These are phyloP conservation scores for Podilymbus podiceps DNA, from an alignment of 2,113 vertebrate species.

Conservation along the genomic window DNA sequence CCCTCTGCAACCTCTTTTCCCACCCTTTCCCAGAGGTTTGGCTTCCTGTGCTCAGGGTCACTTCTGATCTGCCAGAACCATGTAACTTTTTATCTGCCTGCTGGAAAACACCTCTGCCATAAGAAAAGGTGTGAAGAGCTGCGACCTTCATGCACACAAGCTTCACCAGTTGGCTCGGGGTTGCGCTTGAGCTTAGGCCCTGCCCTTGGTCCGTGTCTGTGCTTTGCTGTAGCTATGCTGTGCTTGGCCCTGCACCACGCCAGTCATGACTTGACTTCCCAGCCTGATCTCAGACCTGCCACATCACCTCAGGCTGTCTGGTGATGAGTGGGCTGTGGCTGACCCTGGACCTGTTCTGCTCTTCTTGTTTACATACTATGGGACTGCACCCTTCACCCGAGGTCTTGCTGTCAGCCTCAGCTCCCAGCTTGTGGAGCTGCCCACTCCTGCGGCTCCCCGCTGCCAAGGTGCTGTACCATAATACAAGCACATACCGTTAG, in stretches of 20 bases:
- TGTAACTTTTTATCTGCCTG: background rate
- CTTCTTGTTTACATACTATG: background rate
- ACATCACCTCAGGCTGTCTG: background rate
- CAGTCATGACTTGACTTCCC: background rate
- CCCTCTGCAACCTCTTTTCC: background rate
- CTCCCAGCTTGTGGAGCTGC: background rate
- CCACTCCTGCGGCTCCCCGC: background rate
- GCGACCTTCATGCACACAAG: background rate
- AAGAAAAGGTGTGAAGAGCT: background rate
- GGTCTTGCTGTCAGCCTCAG: background rate
- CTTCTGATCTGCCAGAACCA: background rate
- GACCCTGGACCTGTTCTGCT: background rate
- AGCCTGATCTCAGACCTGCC: background rate
- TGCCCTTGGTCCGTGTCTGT: background rate
- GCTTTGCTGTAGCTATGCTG: background rate
- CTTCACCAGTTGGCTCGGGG: accelerated
- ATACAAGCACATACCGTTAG: background rate
- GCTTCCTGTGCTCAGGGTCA: background rate
- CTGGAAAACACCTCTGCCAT: background rate
- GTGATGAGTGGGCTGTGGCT: background rate
- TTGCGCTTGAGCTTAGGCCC: background rate
- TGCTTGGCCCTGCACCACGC: background rate
- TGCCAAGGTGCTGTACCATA: background rate
- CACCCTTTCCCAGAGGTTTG: background rate
- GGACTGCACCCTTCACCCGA: background rate